A percentile compares a stretch with the other conserved stretches of the same genome.
Evolutionary conservation across 2,888 invertebrate genomes (phyloP).

Genomic region (Odontocolon sp.): DNA sequence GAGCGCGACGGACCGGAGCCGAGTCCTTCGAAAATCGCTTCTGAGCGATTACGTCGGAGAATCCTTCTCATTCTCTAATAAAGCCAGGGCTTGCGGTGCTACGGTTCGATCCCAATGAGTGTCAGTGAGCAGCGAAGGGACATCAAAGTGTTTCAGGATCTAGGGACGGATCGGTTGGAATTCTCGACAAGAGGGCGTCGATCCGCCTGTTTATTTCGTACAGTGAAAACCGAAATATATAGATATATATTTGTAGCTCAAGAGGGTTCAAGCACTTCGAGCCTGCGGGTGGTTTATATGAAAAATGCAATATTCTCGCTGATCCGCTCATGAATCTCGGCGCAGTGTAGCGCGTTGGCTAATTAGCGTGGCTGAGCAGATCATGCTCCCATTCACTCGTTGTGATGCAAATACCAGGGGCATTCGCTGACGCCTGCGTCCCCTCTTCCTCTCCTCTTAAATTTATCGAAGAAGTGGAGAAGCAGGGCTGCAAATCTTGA

Average conservation of each 20-base stretch:
- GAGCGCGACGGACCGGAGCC: background rate
- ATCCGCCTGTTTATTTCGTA: constrained; percentile 1
- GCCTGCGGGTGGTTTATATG: constrained; percentile 70
- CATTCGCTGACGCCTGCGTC: constrained; percentile 55
- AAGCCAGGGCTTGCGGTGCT: constrained; percentile 37
- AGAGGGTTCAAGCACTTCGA: constrained; percentile 18
- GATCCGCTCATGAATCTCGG: constrained; percentile 70
- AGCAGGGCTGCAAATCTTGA: too few relatives aligned
- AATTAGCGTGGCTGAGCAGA: constrained; percentile 72
- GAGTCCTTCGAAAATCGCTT: constrained; percentile 50
- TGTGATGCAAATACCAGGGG: constrained; percentile 76
- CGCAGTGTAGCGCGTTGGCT: constrained; percentile 72
- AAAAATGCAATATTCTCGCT: constrained; percentile 79
- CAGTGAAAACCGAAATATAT: background rate
- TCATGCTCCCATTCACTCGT: constrained; percentile 69
- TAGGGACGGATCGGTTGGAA: background rate
- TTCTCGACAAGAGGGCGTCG: constrained; percentile 14
- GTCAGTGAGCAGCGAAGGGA: constrained; percentile 18
- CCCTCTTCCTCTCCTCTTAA: too few relatives aligned
- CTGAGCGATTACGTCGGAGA: constrained; percentile 54
- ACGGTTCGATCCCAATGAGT: background rate
- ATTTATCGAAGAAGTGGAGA: too few relatives aligned
- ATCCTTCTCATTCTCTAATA: constrained; percentile 60
- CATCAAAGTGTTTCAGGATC: constrained; percentile 50
- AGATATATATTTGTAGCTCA: background rate